Conservation (phyloP, 1,140 invertebrate species). For the Bombus affinis region DNA sequence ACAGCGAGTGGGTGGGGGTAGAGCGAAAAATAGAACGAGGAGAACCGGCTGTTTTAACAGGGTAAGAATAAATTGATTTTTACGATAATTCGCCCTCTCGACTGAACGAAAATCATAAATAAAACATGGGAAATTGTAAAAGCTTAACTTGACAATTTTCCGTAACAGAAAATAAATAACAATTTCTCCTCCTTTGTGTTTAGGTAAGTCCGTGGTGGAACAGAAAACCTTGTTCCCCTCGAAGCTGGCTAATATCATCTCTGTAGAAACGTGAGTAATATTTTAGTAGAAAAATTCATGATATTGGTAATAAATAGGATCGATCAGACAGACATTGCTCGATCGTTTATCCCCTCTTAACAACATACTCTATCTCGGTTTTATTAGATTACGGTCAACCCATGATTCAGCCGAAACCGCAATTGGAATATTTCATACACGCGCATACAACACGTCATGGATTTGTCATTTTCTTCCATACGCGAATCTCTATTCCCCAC, state of each 20-base stretch:
- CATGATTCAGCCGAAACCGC: neutral
- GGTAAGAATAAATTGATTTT: neutral
- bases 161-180: neutral
- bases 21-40: neutral
- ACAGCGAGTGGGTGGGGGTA: neutral
- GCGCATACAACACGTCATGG: neutral
- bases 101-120: neutral
- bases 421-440: neutral
- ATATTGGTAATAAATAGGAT: neutral
- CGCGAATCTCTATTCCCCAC: neutral
- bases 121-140: neutral
- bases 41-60: neutral
- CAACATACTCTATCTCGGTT: neutral
- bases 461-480: conserved; percentile 8
- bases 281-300: neutral
- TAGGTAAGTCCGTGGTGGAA: neutral
- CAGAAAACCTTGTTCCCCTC: neutral
- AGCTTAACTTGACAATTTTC: too few species aligned
- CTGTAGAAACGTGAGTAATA: neutral
- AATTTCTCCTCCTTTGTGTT: neutral
- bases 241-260: neutral
- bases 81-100: neutral
- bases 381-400: neutral
- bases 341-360: neutral
- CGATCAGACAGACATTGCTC: neutral